Conservation (phyloP, 1,140 invertebrate species). For the Fopius arisanus region DNA sequence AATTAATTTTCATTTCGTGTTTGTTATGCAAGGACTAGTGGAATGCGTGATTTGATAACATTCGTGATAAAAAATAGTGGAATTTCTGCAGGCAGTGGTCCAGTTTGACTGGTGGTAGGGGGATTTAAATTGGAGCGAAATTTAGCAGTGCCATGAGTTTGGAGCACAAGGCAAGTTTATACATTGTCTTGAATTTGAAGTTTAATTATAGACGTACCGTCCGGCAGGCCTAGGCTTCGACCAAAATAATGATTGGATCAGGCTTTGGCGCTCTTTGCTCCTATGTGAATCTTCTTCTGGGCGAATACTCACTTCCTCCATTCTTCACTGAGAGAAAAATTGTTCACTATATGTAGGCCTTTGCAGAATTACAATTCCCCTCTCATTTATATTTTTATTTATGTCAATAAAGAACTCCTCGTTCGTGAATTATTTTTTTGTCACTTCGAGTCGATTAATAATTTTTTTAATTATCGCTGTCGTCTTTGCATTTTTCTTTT, state of each 20-base stretch:
- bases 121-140: background rate
- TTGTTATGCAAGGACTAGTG: background rate
- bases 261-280: constrained; percentile 37
- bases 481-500: constrained; percentile 26
- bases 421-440: too few relatives aligned
- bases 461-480: background rate
- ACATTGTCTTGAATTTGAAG: constrained; percentile 32
- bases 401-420: too few relatives aligned
- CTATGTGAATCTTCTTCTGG: constrained; percentile 27
- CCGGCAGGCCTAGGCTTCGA: constrained; percentile 50
- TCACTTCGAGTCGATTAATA: too few relatives aligned
- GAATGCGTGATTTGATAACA: background rate
- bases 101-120: background rate
- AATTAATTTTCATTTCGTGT: background rate
- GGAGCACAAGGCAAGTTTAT: constrained; percentile 34
- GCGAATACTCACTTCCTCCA: background rate
- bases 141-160: constrained; percentile 30
- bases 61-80: too few relatives aligned
- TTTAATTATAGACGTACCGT: constrained; percentile 56
- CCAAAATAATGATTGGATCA: constrained; percentile 61
- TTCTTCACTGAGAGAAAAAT: too few relatives aligned
- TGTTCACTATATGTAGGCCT: too few relatives aligned
- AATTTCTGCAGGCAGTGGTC: background rate
- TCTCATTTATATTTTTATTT: too few relatives aligned
- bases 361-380: background rate